Conservation (phyloP, 2,797 vertebrate genomes). For the Pangasius larnaudii region DNA sequence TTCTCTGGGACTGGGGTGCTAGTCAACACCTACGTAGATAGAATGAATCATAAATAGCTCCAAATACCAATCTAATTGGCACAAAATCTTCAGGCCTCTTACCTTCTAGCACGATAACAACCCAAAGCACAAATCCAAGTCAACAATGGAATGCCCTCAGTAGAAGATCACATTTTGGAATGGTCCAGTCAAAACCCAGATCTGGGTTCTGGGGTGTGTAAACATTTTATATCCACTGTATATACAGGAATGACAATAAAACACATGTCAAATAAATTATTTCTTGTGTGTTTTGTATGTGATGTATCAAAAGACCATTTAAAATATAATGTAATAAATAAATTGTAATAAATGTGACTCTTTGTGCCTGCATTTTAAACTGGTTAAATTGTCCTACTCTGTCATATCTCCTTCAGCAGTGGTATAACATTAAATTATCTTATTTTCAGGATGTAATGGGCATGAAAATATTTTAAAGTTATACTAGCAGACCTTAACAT, state of each 20-base stretch:
- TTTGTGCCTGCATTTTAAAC: background rate
- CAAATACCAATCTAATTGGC: no score
- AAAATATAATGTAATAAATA: background rate
- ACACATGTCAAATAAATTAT: background rate
- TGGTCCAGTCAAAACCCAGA: no score
- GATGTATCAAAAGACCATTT: background rate
- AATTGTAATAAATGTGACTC: background rate
- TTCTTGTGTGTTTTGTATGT: background rate
- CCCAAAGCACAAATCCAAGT: no score
- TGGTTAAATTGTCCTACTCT: background rate
- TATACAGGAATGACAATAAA: background rate
- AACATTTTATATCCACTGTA: no score
- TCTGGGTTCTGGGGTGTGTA: no score
- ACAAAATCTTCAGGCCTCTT: no score
- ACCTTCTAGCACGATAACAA: no score
- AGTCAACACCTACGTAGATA: no score
- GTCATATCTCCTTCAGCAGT: background rate
- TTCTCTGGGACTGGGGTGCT: no score
- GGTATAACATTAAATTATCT: background rate
- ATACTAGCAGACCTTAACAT: background rate
- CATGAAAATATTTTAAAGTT: background rate
- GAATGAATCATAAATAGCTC: no score
- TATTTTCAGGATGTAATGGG: background rate
- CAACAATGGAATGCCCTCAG: no score
- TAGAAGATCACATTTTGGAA: no score